phyloP scores from a whole-genome alignment of 2,113 vertebrate species.

The Xenopus tropicalis region UCB_Xtro_10.0 CM004450.2:37727001-37727500 shows the following conservation, averaged over 20 bases:
- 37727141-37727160: background rate
- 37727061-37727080: constrained; percentile 89
- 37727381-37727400: constrained; percentile 95
- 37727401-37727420: constrained; percentile 89
- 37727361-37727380: constrained; percentile 92
- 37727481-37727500: too few species aligned
- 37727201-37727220: constrained; percentile 95
- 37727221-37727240: constrained; percentile 90
- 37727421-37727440: constrained; percentile 84
- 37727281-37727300: constrained; percentile 86
- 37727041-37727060: constrained; percentile 89
- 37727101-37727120: background rate
- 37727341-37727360: constrained; percentile 91
- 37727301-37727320: constrained; percentile 86
- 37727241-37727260: constrained; percentile 85
- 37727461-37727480: too few species aligned
- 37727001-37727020: constrained; percentile 94
- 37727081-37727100: constrained; percentile 86
- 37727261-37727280: constrained; percentile 81
- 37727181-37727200: constrained; percentile 93
- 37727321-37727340: constrained; percentile 90
- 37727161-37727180: constrained; percentile 84
- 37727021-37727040: constrained; percentile 92
- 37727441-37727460: background rate
- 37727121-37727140: background rate